Evolutionary conservation across 1,140 invertebrate genomes (phyloP), one percentile per base, ranked within the genome.

Genomic region (Pseudoatta argentina): DNA sequence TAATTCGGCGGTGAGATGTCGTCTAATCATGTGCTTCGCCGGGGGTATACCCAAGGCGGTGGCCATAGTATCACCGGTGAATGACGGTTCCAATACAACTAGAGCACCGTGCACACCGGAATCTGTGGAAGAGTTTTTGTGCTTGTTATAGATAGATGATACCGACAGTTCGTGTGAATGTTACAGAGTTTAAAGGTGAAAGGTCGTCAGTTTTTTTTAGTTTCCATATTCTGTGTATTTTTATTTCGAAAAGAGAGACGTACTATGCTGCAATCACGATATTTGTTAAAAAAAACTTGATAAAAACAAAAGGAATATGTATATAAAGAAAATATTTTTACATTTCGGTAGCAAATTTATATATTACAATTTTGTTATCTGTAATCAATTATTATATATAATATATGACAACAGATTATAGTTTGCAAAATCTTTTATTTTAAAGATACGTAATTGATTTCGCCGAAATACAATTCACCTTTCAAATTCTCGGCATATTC

Each of bases 401-500:
- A 27, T 67, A 67, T 14, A 21, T 63, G 14, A 18, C 0, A 39
- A 14, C 5, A 67, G 48, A n/a, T 18, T 51, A 27, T 16, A 51
- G 21, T 8, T 57, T n/a, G 27, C 24, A 78, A 30, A 34, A 30
- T 16, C 21, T 21, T 53, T 10, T 8, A 67, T 34, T 53, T 34
- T 66, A 48, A 48, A n/a, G 1, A 48, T 18, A 18, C 14, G 16
- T 5, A 44, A 34, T 53, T 16, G 14, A 55, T 53, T 21, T 53
- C 24, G 2, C 14, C 14, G 75, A 44, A 77, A 12, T 48, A 12
- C 24, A 44, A 34, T 69, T 86, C 95, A 98, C 98, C 98, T 97
- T 98, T 98, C n/a, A 99, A 96, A 94, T 99, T 99, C 86, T 98
- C 98, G 87, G 98, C 97, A 93, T 98, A 99, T 96, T 99, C 98